Base-by-base conservation (phyloP, 2,797 vertebrate genomes). In the Botia almorhae region DNA sequence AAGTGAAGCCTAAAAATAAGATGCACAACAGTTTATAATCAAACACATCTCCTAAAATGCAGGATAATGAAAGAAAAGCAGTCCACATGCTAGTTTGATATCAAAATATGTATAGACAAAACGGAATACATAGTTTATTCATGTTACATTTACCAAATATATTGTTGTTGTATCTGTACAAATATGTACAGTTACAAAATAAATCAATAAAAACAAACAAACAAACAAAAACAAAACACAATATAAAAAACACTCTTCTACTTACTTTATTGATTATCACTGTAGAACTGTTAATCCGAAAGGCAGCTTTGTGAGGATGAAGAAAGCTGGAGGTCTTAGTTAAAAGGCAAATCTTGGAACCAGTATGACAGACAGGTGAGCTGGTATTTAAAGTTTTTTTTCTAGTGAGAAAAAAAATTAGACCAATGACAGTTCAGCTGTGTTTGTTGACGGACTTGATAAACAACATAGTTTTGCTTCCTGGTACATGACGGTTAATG, bases 391-490 rank as follows among this genome's bases (percentile, higher is more conserved):
- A 74, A 64, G 69, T 8, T 48, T 72, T 14, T 61, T 16, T 12
- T 4, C 0, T 11, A 36, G 33, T 33, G 11, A 36, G 8, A 17
- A 46, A 10, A 29, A 65, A 33, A 3, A 33, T 5, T 14, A 0
- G 39, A 74, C 78, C 70, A 80, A 74, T 80, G 4, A 73, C 60
- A 67, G 36, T 39, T 26, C 14, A 43, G 60, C 1, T 39, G 2
- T 56, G 23, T 21, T 61, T 36, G 69, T 16, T 65, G 60, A 33
- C 4, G 67, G 55, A 73, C 78, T 55, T 48, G 78, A 67, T 13
- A 4, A 48, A 16, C 61, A 58, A 58, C 50, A 2, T 43, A 26
- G 14, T 26, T 23, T 29, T 46, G 21, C 46, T 80, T 74, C 61
- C 19, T 55, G 50, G 60, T 43, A 53, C 4, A 4, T 55, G 43